A percentile compares a stretch with the other conserved stretches of the same genome.
Evolutionary conservation across 2,113 vertebrate species (phyloP).

Genomic region (Aphelocoma coerulescens): DNA sequence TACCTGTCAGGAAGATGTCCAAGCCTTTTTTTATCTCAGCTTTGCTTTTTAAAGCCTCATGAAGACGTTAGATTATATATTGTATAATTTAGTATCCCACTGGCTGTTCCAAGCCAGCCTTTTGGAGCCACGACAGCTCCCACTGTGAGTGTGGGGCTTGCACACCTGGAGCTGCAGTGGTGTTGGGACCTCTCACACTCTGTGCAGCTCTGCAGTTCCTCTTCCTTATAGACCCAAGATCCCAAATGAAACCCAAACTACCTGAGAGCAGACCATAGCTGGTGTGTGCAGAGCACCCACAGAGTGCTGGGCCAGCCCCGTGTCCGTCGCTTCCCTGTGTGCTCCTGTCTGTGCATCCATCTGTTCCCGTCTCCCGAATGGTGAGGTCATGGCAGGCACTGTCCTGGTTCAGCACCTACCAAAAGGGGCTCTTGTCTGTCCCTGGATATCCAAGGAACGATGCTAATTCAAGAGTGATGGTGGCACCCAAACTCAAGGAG

Average conservation of each 20-base stretch:
- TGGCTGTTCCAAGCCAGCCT: not conserved
- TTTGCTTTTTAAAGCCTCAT: not conserved
- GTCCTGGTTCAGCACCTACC: not conserved
- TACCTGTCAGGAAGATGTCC: not conserved
- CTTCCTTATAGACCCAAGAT: not conserved
- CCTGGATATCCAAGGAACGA: not conserved
- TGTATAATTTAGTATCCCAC: not conserved
- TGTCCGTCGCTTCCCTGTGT: rapidly evolving
- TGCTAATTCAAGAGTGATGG: not conserved
- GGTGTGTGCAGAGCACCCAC: not conserved
- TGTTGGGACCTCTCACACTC: not conserved
- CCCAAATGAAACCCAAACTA: not conserved
- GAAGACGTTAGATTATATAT: not conserved
- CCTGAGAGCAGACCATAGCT: not conserved
- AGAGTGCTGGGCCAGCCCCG: not conserved
- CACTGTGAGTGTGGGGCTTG: not conserved
- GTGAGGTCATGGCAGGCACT: not conserved
- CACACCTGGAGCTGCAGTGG: not conserved
- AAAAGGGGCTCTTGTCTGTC: not conserved
- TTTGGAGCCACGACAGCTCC: rapidly evolving
- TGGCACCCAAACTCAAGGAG: not conserved
- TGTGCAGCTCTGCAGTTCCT: not conserved
- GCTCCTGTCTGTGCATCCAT: not conserved
- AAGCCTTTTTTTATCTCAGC: not conserved
- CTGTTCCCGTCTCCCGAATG: not conserved